phyloP scores from a whole-genome alignment of 30 jellyfish, hydroid and myxozoan species.

The Pelagia noctiluca region DNA sequence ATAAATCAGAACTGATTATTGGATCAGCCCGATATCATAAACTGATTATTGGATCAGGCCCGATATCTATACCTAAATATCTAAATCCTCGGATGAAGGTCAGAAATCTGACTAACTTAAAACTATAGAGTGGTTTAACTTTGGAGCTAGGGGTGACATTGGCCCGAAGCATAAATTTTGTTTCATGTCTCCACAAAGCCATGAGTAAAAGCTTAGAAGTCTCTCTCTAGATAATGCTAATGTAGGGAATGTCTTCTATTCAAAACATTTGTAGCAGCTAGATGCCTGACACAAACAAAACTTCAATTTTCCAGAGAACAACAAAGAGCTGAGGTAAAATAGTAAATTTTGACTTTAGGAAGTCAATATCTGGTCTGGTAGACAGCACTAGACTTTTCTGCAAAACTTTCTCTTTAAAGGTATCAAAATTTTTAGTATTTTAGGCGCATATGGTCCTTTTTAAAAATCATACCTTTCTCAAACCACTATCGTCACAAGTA shows the following conservation, averaged over 20 bases:
- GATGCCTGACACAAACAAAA: too few relatives aligned
- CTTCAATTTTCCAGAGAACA: neutral
- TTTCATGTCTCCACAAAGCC: too few relatives aligned
- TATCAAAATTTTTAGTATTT: neutral
- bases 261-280: too few relatives aligned
- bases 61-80: too few relatives aligned
- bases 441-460: neutral
- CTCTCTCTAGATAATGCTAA: too few relatives aligned
- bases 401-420: neutral
- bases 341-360: neutral
- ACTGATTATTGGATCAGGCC: neutral
- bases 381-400: neutral
- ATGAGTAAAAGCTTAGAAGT: too few relatives aligned
- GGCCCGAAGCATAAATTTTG: too few relatives aligned
- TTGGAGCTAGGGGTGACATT: too few relatives aligned
- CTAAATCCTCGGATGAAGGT: too few relatives aligned
- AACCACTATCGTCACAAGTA: conserved; percentile 31
- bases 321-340: neutral
- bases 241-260: too few relatives aligned
- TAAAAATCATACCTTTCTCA: conserved; percentile 32
- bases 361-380: neutral
- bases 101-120: too few relatives aligned
- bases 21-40: neutral
- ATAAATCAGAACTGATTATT: neutral
- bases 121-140: too few relatives aligned